Evolutionary conservation across 2,888 invertebrate genomes (phyloP).

Genomic region (Eledona agricola): DNA sequence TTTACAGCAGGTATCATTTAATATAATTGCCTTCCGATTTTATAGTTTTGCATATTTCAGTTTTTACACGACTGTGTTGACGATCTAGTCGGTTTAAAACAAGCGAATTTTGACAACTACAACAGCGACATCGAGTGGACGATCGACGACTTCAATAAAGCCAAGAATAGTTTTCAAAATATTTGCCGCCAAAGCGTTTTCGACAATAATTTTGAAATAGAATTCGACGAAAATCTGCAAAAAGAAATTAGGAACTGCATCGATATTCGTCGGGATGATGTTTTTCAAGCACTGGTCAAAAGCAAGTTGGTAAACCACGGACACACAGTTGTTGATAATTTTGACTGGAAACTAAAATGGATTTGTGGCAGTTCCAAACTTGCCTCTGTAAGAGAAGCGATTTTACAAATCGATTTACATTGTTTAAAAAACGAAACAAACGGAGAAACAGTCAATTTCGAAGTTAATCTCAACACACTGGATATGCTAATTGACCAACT

Average conservation of each 20-base stretch:
- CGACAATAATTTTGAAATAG: conserved; percentile 45
- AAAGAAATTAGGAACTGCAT: conserved; percentile 53
- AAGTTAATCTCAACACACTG: conserved; percentile 56
- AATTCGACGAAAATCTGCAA: conserved; percentile 42
- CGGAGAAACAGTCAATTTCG: conserved; percentile 53
- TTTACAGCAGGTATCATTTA: conserved; percentile 42
- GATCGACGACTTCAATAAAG: conserved; percentile 51
- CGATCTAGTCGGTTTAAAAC: conserved; percentile 51
- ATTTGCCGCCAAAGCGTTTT: conserved; percentile 50
- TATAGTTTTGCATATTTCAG: conserved; percentile 53
- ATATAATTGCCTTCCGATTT: conserved; percentile 5
- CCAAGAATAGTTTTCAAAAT: conserved; percentile 52
- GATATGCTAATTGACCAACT: conserved; percentile 52
- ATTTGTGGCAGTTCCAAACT: conserved; percentile 65
- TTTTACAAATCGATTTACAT: conserved; percentile 63
- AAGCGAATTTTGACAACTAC: conserved; percentile 49
- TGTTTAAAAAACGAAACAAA: conserved; percentile 45
- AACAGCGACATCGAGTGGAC: conserved; percentile 58
- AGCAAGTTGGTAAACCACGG: conserved; percentile 55
- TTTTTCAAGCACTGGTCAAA: conserved; percentile 51
- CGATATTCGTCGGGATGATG: conserved; percentile 54
- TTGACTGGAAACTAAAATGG: conserved; percentile 67
- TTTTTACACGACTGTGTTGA: conserved; percentile 59
- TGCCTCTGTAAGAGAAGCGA: conserved; percentile 62
- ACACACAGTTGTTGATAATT: conserved; percentile 60